Percentiles rank a stretch among this genome's conserved stretches.
Evolutionary conservation across 1,140 invertebrate genomes (phyloP).

Genomic region (Trachymyrmex septentrionalis): DNA sequence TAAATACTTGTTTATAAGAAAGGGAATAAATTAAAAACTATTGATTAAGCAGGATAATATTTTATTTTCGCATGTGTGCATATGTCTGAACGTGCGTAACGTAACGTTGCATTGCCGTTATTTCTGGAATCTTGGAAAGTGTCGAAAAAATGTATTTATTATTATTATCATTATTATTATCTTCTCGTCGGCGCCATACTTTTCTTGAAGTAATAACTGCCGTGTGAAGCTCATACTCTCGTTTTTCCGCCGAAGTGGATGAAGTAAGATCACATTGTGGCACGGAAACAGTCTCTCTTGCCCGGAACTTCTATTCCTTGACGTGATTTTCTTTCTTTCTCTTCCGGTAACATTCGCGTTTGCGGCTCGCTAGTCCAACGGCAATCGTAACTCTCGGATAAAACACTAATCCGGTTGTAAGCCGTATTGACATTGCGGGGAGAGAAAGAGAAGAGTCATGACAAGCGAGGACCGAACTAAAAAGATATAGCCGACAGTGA

Average conservation of each 20-base stretch:
- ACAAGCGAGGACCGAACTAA: slow-evolving; percentile 4
- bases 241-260: slow-evolving; percentile 36
- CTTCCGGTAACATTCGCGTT: background rate
- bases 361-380: background rate
- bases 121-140: slow-evolving; percentile 9
- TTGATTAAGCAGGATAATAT: background rate
- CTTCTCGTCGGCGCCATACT: background rate
- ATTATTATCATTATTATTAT: slow-evolving; percentile 11
- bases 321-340: slow-evolving; percentile 31
- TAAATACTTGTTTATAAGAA: background rate
- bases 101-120: background rate
- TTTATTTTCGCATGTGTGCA: background rate
- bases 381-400: slow-evolving; percentile 31
- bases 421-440: slow-evolving; percentile 51
- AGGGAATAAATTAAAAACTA: background rate
- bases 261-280: slow-evolving; percentile 29
- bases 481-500: slow-evolving; percentile 15
- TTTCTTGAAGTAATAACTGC: slow-evolving; percentile 54
- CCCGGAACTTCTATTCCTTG: slow-evolving; percentile 17
- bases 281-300: slow-evolving; percentile 15
- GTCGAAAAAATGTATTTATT: slow-evolving; percentile 33
- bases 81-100: background rate
- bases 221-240: background rate
- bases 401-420: slow-evolving; percentile 67
- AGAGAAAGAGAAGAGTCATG: slow-evolving; percentile 18